Evolutionary conservation across 2,113 vertebrate species (phyloP), one percentile per base, ranked within the genome.

Genomic region (Piaya cayana): DNA sequence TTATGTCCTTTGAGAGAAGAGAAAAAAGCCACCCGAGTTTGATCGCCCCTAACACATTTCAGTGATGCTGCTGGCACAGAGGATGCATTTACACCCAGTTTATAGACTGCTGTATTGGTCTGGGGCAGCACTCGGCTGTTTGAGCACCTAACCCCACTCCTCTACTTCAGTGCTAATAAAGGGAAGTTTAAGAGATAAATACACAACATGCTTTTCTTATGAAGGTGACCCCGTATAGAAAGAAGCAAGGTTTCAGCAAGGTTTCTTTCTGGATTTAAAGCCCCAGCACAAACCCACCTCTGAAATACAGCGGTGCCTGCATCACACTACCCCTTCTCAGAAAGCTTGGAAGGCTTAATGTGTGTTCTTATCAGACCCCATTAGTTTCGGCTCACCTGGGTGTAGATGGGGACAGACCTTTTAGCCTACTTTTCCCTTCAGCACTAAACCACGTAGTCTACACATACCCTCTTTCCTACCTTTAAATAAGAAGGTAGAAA

Each of bases 181-280:
- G 11, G 26, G 56, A 50, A 78, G 19, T 37, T 11, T 11, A 1
- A 37, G 55, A 37, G n/a, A 37, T n/a, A n/a, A n/a, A n/a, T 5
- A 6, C 0, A 8, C 32, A 65, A 5, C 0, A 4, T 8, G 5
- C 25, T 52, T 26, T 49, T 12, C 3, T 30, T 34, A 21, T 3
- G 19, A 50, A n/a, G 0, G 5, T 1, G 17, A 30, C 2, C 30
- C 37, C 15, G 12, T 15, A 32, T 5, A 4, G 34, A 32, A 22
- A 82, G 42, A 49, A 53, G 25, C 30, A n/a, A 36, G 27, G 50
- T 49, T 52, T 75, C 53, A 88, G 52, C 71, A 15, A 1, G 3
- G 26, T 5, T 5, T 27, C 25, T 77, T 27, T 60, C 53, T 77
- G 49, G 43, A 22, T 32, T 77, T 59, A 47, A 39, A 83, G 72